Evolutionary conservation across 2,797 vertebrate species (phyloP), one percentile per base, ranked within the genome.

Genomic region (Trachops cirrhosus): DNA sequence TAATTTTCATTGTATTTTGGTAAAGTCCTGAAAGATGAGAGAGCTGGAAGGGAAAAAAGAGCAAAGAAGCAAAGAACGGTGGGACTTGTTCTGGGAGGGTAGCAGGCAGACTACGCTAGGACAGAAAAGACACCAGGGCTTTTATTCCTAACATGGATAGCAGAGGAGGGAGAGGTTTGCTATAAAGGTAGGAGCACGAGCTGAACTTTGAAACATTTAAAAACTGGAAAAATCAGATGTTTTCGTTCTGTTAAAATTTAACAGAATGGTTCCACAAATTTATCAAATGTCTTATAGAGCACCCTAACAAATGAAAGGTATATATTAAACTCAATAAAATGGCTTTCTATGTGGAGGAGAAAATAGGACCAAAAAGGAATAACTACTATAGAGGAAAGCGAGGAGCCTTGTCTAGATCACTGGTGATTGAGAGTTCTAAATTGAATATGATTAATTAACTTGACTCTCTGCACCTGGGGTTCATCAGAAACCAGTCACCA

Each of bases 401-500:
- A 89, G 26, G 34, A 71, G 48, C 19, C 18, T 85, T n/a, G 18
- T 19, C 24, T 37, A 70, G 77, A 85, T 89, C 11, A 24, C 24
- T 59, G 48, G 73, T 74, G 37, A 92, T 70, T 44, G 68, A 59
- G 29, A 78, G 4, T 80, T 95, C 26, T 68, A 39, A 85, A n/a
- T 1, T 87, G 87, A 93, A 44, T 46, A 44, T 73, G 54, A 93
- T 90, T 90, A 89, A 94, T 92, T 92, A 91, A 86, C 46, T 91
- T 46, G 70, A 54, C 64, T 93, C 9, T 75, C 71, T 62, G 83
- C 68, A 90, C 70, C 75, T 89, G 92, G 57, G 4, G 32, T 54
- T 41, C 52, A 52, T 29, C 39, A 71, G 82, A 75, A 88, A 68
- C 59, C 29, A 21, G 70, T 5, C 9, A 39, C 26, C 68, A 85